Evolutionary conservation across 2,113 vertebrate genomes (phyloP), one percentile per base, ranked within the genome.

Genomic region (Recurvirostra avosetta): DNA sequence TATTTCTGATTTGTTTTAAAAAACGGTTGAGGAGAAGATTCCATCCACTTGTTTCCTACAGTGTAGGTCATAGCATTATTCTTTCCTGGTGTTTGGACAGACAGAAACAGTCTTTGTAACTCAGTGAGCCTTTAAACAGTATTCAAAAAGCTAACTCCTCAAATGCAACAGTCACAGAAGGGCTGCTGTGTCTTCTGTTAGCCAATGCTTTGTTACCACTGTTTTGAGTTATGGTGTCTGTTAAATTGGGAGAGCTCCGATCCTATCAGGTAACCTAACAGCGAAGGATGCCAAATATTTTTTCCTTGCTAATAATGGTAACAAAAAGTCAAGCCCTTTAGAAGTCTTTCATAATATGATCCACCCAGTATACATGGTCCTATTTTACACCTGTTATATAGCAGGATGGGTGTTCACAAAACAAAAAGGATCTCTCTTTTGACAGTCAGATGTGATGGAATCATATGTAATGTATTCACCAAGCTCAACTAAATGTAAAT

Each of bases 291-390:
- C 1, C 15, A 81, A 82, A 65, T 30, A 52, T 8, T 25, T 62
- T 88, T 76, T 58, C 11, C 20, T 29, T 79, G 13, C 3, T 83
- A 41, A 76, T 5, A 65, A 70, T 3, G 3, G 14, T 36, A 70
- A 65, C 5, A 77, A 45, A 75, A 61, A 40, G 5, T 29, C 29
- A 86, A 61, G 15, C 2, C 9, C 17, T 52, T 61, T 13, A 72
- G 34, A 75, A 81, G 65, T 56, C 61, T 73, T 62, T 71, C 56
- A 29, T 20, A 70, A 12, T 34, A 36, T 29, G 11, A 72, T 40
- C 12, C 23, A 32, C 1, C 3, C 4, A 70, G 20, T 27, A 27
- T 12, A 34, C 17, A 45, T 13, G 0, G 15, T 27, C 4, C 6
- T 63, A 20, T 27, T 85, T 81, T 45, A 23, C 2, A 1, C 13